phyloP scores from a whole-genome alignment of 2,888 invertebrate species.

The Cataglyphis rosenhaueri region DNA sequence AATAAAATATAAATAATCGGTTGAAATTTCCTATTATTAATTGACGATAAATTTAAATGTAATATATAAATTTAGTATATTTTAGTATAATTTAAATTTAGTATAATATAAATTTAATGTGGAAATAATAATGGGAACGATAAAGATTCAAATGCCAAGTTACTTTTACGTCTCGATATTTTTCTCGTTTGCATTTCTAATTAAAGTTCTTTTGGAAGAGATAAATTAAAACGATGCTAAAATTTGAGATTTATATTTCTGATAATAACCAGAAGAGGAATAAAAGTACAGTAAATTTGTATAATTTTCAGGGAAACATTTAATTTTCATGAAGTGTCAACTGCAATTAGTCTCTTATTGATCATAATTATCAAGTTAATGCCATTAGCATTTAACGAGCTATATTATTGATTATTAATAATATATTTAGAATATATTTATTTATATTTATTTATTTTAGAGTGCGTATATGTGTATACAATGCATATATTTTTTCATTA shows the following conservation, averaged over 20 bases:
- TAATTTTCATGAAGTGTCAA: neutral
- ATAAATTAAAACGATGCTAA: neutral
- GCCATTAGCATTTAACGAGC: neutral
- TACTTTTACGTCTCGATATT: neutral
- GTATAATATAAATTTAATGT: neutral
- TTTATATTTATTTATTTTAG: neutral
- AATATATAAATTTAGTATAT: no score
- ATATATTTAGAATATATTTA: neutral
- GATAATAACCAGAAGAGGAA: neutral
- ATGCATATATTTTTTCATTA: neutral
- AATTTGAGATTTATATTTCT: neutral
- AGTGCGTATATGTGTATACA: neutral
- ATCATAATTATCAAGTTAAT: neutral
- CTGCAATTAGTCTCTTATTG: neutral
- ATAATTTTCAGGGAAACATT: neutral
- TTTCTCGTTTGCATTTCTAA: neutral
- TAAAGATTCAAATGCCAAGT: neutral
- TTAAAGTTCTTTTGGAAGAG: neutral
- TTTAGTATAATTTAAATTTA: no score
- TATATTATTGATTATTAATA: neutral
- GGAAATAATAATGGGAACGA: neutral
- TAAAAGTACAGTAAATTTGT: neutral
- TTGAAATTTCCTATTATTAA: neutral
- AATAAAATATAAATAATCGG: slow-evolving; percentile 2
- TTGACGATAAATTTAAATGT: neutral